phyloP scores from a whole-genome alignment of 1,140 invertebrate species.

The Lepidurus packardi region DNA sequence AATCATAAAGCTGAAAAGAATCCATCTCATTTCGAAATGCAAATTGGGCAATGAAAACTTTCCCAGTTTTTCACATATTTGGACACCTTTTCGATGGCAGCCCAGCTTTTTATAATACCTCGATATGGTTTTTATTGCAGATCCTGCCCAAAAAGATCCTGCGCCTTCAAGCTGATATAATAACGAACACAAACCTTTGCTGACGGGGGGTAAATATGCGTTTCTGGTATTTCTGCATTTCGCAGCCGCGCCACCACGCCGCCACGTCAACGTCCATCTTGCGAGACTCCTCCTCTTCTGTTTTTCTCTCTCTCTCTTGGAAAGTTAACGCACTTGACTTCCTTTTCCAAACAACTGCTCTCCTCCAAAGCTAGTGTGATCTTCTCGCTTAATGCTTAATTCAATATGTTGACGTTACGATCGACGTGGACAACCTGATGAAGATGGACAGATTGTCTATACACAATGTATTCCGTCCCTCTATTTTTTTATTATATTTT shows the following conservation, averaged over 20 bases:
- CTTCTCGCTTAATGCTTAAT: not conserved
- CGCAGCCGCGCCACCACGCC: not conserved
- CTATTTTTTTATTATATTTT: not conserved
- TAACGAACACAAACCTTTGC: not conserved
- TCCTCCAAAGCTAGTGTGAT: not conserved
- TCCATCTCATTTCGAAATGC: not conserved
- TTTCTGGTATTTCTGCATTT: conserved; percentile 1
- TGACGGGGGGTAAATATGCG: conserved; percentile 27
- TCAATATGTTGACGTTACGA: conserved; percentile 8
- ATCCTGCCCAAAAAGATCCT: not conserved
- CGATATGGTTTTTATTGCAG: conserved; percentile 13
- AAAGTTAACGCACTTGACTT: not conserved
- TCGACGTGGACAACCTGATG: not conserved
- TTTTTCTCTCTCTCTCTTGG: not conserved
- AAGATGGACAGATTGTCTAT: not conserved
- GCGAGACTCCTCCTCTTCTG: not conserved
- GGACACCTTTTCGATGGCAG: not conserved
- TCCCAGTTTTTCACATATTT: not conserved
- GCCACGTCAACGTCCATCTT: too few relatives aligned
- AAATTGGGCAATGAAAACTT: not conserved
- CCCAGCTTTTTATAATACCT: not conserved
- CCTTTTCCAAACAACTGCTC: not conserved
- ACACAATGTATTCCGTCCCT: not conserved
- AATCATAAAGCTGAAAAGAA: not conserved
- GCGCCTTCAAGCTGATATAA: not conserved